Evolutionary conservation across 1,140 invertebrate species (phyloP), one percentile per base, ranked within the genome.

Genomic region (Atta texana): DNA sequence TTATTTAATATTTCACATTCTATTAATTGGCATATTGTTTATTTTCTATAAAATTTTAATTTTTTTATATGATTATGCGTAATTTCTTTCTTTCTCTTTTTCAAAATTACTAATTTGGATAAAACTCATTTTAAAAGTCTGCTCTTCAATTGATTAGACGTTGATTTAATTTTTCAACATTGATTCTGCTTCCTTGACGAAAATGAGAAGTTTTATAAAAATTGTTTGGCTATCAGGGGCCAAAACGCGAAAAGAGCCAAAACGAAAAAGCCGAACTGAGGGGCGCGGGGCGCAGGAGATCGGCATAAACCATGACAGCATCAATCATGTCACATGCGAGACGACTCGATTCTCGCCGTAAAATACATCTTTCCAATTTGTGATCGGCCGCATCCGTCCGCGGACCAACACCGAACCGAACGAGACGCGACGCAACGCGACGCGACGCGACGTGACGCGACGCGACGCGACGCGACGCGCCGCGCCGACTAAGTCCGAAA

Each of bases 321-420:
- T 82, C 34, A 21, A 74, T 53, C 18, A 57, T 31, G 34, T 80
- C 55, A n/a, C 44, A 57, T 24, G 59, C 72, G 21, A 69, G 68
- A 39, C 57, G 61, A 69, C 34, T 53, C 21, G 28, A 75, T 31
- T 28, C 59, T 39, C 74, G 59, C 24, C 28, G 28, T 34, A 69
- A 61, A 44, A 8, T 21, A 14, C 14, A 57, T 51, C 63, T 64
- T 39, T n/a, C 34, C 59, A 24, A 71, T 51, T 77, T 74, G 85
- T 18, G 72, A 61, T 76, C 39, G 81, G 21, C n/a, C 24, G 84
- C 72, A 85, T 66, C 89, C 88, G 90, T 84, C 88, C 87, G 89
- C 91, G 71, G 16, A 75, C 77, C 63, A 53, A 80, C 49, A 55
- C 61, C 87, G 91, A 39, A n/a, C 18, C 55, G 55, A 57, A n/a